Base-by-base conservation (phyloP, 2,888 invertebrate species). In the Lochmaea crataegi region DNA sequence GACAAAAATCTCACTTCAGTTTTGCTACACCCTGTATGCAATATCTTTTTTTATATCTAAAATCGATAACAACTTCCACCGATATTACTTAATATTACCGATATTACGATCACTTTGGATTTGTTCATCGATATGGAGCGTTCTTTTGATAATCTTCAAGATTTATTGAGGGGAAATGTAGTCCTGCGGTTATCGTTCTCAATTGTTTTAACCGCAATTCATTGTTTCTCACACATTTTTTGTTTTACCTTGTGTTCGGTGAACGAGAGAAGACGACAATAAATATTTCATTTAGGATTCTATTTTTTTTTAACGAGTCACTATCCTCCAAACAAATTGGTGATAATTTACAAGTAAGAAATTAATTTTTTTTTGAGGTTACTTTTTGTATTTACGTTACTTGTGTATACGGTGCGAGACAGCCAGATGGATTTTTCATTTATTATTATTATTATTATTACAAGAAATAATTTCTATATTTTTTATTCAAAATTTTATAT, bases 181-280 rank as follows among this genome's bases (percentile, higher is more conserved):
- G 63, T 26, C 26, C 58, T 80, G 79, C 60, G 79, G 80, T 79
- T 77, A 78, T 72, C 71, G 72, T 56, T 76, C 70, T 65, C 79
- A 76, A 78, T 79, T 78, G 77, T 75, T 78, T 77, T 78, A 74
- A 80, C 80, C 78, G 74, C 79, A 80, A 71, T 71, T 76, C 73
- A 77, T 78, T 67, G 78, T 77, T 80, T 80, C 80, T 78, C 80
- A 80, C 79, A 77, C 69, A 73, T 71, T 71, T 71, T 60, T 71
- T 42, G n/a, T 32, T 45, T 16, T 16, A 58, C 16, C 11, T 60
- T 26, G 60, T 66, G 65, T 66, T 45, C 66, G 45, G 16, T 66
- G 57, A 66, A 41, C 58, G 42, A 66, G 58, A 71, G 66, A 71
- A 71, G 66, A 71, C 9, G 53, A 53, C 53, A 53, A 10, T 53